Evolutionary conservation across 2,113 vertebrate species (phyloP).

Genomic region (Glaucidium brasilianum): DNA sequence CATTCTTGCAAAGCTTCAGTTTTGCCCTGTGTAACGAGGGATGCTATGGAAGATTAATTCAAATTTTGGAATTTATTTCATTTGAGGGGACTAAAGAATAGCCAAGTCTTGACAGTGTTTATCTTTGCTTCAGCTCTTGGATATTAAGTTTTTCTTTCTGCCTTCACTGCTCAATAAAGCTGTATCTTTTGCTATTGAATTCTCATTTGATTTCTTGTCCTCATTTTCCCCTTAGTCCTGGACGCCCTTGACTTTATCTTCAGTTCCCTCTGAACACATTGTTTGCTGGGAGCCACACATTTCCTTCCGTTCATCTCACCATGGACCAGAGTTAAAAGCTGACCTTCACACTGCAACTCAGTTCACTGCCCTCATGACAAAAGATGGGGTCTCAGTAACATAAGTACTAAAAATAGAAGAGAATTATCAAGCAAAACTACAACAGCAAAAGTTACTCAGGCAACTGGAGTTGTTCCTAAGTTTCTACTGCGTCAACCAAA

Average conservation of each 20-base stretch:
- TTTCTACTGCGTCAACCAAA: not conserved
- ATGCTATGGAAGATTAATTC: not conserved
- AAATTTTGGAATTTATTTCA: not conserved
- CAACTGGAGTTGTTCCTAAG: not conserved
- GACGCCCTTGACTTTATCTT: not conserved
- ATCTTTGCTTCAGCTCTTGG: not conserved
- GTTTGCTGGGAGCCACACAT: not conserved
- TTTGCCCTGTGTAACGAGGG: not conserved
- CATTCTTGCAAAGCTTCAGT: not conserved
- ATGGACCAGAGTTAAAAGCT: constrained; percentile 8
- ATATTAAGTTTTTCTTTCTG: not conserved
- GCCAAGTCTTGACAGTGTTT: not conserved
- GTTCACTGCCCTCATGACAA: constrained; percentile 26
- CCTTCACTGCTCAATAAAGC: not conserved
- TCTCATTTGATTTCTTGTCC: not conserved
- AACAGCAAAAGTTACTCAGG: not conserved
- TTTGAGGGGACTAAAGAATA: not conserved
- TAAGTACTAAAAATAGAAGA: constrained; percentile 31
- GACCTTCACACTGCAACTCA: constrained; percentile 37
- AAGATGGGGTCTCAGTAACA: not conserved
- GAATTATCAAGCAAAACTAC: not conserved
- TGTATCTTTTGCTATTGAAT: not conserved
- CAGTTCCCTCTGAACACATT: not conserved
- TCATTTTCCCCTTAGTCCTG: not conserved
- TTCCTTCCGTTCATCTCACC: constrained; percentile 1